phyloP scores from a whole-genome alignment of 2,113 vertebrate species.

The Nycticorax nycticorax region DNA sequence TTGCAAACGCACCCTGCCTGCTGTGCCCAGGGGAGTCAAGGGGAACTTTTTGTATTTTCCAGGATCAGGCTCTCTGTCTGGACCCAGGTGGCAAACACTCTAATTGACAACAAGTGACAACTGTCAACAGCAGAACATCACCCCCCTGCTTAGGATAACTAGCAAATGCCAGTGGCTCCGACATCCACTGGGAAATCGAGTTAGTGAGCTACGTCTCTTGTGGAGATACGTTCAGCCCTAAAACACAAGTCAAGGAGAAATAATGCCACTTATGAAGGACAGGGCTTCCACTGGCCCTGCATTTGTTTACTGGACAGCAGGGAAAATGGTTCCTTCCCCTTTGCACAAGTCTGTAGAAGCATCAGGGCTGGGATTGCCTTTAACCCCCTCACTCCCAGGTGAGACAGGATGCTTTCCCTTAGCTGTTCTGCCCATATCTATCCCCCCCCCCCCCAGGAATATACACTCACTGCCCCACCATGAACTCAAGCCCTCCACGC shows the following conservation, averaged over 20 bases:
- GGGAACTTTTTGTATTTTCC: background rate
- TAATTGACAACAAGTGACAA: background rate
- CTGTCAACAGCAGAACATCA: background rate
- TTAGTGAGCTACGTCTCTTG: background rate
- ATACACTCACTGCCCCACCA: background rate
- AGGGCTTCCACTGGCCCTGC: background rate
- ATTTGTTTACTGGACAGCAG: background rate
- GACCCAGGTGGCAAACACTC: background rate
- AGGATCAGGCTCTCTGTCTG: background rate
- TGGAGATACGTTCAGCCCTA: background rate
- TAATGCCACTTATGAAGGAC: background rate
- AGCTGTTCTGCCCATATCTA: background rate
- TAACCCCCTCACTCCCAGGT: background rate
- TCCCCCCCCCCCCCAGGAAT: background rate
- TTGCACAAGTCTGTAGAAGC: background rate
- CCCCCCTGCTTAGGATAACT: background rate
- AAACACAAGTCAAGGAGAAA: background rate
- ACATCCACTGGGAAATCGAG: background rate
- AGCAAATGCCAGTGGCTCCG: background rate
- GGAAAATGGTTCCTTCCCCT: background rate
- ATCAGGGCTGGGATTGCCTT: background rate
- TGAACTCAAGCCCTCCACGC: background rate
- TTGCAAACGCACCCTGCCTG: background rate
- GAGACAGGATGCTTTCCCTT: background rate
- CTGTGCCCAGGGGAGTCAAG: background rate